Evolutionary conservation across 2,113 vertebrate species (phyloP).

Genomic region (Nicator chloris): DNA sequence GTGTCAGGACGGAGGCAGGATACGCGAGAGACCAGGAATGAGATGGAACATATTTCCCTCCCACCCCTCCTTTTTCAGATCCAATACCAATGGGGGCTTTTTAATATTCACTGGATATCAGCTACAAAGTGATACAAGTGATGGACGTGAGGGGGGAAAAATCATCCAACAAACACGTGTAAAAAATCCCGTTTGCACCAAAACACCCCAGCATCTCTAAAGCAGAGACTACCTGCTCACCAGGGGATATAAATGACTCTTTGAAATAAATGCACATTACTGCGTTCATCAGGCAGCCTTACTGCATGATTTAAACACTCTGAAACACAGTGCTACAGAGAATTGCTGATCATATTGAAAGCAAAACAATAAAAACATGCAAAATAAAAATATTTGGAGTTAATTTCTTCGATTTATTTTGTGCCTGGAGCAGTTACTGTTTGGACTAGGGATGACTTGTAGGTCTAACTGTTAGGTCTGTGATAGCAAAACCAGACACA

Average conservation of each 20-base stretch:
- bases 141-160: background rate
- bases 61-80: background rate
- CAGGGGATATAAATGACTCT: background rate
- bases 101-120: background rate
- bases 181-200: background rate
- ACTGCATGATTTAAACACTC: background rate
- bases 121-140: background rate
- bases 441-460: conserved; percentile 9
- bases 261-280: conserved; percentile 2
- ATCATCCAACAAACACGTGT: background rate
- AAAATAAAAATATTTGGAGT: background rate
- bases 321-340: background rate
- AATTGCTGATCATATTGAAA: background rate
- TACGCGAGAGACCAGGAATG: background rate
- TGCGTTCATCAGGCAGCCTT: background rate
- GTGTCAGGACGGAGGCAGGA: conserved; percentile 9
- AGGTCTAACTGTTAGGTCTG: background rate
- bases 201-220: background rate
- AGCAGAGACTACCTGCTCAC: background rate
- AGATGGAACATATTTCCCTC: background rate
- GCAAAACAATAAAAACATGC: background rate
- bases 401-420: conserved; percentile 12
- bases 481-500: background rate
- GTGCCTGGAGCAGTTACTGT: conserved; percentile 14
- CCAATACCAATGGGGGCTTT: background rate